These are phyloP conservation scores for Piprites chloris DNA, from an alignment of 2,113 vertebrate species.

Conservation along the genomic window DNA sequence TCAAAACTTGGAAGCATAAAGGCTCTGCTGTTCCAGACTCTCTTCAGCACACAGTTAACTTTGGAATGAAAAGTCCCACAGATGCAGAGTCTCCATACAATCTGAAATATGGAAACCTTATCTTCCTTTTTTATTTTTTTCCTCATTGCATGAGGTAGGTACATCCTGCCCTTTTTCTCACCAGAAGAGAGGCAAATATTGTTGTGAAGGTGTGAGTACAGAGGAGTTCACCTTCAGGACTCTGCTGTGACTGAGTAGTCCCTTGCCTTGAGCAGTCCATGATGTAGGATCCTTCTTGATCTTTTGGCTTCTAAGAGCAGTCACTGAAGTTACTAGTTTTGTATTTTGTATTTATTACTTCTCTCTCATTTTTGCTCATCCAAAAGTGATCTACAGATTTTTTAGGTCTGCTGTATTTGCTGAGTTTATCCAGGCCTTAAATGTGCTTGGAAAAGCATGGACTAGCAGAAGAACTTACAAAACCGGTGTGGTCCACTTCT, in stretches of 20 bases:
- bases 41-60: conserved; percentile 20
- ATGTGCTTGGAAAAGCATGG: background rate
- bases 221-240: background rate
- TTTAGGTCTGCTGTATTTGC: background rate
- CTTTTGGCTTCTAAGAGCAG: background rate
- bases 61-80: conserved; percentile 5
- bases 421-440: background rate
- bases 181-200: background rate
- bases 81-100: background rate
- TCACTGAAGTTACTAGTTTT: background rate
- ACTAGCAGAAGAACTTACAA: background rate
- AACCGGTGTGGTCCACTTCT: background rate
- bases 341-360: background rate
- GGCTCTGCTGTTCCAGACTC: conserved; percentile 15
- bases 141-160: background rate
- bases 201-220: background rate
- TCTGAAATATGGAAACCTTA: background rate
- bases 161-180: background rate
- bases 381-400: background rate
- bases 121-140: background rate
- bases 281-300: background rate
- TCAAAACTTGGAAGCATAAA: conserved; percentile 22
- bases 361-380: background rate
- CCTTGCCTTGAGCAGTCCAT: background rate
- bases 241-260: background rate